Base-by-base conservation (phyloP, 2,797 vertebrate species). In the Sebastes ruberrimus region DNA sequence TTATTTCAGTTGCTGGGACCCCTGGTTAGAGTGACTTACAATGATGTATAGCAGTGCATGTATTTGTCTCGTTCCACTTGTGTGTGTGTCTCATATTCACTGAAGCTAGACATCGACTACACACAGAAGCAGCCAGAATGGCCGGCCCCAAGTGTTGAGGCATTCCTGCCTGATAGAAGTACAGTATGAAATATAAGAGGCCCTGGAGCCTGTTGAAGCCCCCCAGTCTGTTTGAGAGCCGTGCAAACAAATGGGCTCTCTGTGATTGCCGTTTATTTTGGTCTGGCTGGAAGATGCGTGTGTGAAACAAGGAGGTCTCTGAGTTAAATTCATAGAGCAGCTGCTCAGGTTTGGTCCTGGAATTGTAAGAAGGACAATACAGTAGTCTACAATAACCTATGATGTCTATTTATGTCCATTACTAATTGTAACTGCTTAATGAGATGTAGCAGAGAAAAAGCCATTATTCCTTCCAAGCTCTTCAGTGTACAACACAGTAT, bases 191-290 rank as follows among this genome's bases (percentile, higher is more conserved):
- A 83, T 35, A 60, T 33, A 82, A 87, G 76, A 86, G 60, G 77
- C 57, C 69, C 46, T 61, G 49, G n/a, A 74, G 67, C 49, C 73
- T 25, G 27, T 72, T 65, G 28, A 72, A 81, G 30, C 60, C 55
- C 64, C 56, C 9, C 30, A 22, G 57, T 79, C 66, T 52, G 64
- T 74, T 75, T 85, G 49, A 82, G 71, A 80, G 33, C 71, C 68
- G 18, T 68, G 67, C 77, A 87, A 88, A 92, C 80, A 88, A 86
- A 77, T 74, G 73, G 35, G 25, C 71, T 86, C 78, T 78, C 61
- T 62, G 67, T 84, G 80, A 89, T 78, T 86, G 67, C 53, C 13
- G 13, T 86, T 89, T 84, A 71, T 87, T 87, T 92, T 79, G 46
- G 59, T 88, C 57, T 76, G 32, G 60, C 52, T 64, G 35, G 53